Percentiles rank a stretch among this genome's conserved stretches.
phyloP scores from a whole-genome alignment of 1,140 invertebrate genomes.

The Bursaphelenchus mucronatus region DNA sequence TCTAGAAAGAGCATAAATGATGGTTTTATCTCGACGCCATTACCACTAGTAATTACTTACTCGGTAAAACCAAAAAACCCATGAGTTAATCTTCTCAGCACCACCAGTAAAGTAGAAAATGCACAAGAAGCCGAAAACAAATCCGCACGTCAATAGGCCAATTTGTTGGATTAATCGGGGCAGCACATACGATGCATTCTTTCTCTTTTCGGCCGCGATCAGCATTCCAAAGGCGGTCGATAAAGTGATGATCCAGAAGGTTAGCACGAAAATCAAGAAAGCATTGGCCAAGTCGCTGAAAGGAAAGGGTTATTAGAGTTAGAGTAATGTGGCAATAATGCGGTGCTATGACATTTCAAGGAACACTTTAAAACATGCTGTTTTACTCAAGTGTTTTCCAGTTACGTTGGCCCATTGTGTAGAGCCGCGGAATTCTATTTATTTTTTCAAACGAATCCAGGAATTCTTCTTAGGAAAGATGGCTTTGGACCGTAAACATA shows the following conservation, averaged over 20 bases:
- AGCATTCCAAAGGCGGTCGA: slow-evolving; percentile 34
- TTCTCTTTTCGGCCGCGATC: slow-evolving; percentile 22
- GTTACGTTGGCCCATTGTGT: neutral
- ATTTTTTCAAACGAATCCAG: neutral
- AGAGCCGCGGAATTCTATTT: neutral
- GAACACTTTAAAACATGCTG: neutral
- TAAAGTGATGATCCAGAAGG: slow-evolving; percentile 39
- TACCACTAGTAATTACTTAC: slow-evolving; percentile 10
- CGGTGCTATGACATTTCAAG: neutral
- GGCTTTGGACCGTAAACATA: too few species aligned
- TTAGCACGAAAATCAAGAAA: slow-evolving; percentile 30
- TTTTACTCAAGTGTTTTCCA: neutral
- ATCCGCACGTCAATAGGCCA: slow-evolving; percentile 31
- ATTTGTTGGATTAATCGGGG: slow-evolving; percentile 39
- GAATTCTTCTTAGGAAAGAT: too few species aligned
- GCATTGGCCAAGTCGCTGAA: slow-evolving; percentile 33
- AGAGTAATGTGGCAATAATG: neutral
- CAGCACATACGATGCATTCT: slow-evolving; percentile 34
- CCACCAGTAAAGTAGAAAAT: slow-evolving; percentile 33
- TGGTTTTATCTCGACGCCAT: too few species aligned
- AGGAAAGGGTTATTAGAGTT: slow-evolving; percentile 11
- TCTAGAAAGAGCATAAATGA: too few species aligned
- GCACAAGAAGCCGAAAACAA: slow-evolving; percentile 26
- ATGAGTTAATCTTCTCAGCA: slow-evolving; percentile 27
- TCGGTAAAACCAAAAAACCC: slow-evolving; percentile 30